Base-by-base conservation (phyloP, 2,797 vertebrate genomes). In the Psittacula echo region DNA sequence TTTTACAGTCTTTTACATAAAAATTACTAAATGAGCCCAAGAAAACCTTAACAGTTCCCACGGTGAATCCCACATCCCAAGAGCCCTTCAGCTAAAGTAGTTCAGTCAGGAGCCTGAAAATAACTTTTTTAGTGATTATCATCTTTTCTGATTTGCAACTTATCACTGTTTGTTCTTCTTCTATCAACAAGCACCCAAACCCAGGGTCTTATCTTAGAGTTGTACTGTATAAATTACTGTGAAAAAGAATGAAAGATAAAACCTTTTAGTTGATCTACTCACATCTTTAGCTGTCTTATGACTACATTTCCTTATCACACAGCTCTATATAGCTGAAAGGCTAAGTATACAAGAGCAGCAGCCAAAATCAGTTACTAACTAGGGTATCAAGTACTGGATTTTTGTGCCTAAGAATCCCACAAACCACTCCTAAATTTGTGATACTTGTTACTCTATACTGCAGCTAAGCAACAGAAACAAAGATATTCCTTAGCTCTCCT, bases 21-120 rank as follows among this genome's bases (percentile, higher is more conserved):
- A 88, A 94, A 88, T 88, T 93, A 97, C 81, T 86, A 94, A 41
- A 89, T 89, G 74, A 95, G 85, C 56, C n/a, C 56, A 37, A 60
- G 15, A 60, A 60, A 37, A 37, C 34, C 58, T 34, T 37, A 60
- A 60, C 58, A 60, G 15, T 37, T 60, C 34, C 14, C 56, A 48
- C 42, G 37, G 17, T 60, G 39, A 81, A 66, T 39, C 34, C 70
- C 61, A 72, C 23, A 81, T 67, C 34, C 45, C 21, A 87, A 91
- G 21, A 74, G 70, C 3, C 13, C 37, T 81, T 90, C 68, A 84
- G n/a, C n/a, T 78, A 82, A 95, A 83, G 3, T 3, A 87, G 20
- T 16, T 82, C 72, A 74, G 72, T 73, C 86, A 90, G 76, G 34
- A 96, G 72, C 22, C 42, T 48, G 24, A 85, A 87, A 89, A 72